Conservation (phyloP, 92 coral and sea anemone genomes). For the Palythoa heliodiscus region DNA sequence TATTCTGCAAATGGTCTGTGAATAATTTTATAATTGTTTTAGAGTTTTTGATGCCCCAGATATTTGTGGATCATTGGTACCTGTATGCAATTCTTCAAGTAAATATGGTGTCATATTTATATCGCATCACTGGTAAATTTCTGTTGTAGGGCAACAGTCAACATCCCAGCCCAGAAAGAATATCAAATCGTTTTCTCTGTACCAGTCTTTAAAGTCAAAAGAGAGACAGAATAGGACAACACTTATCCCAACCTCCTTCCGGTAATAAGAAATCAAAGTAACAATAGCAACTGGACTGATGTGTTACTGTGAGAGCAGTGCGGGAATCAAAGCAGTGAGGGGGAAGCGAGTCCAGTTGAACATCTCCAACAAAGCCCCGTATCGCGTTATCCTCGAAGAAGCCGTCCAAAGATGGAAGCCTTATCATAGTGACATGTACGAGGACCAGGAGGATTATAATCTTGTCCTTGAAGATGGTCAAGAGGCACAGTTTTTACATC, state of each 20-base stretch:
- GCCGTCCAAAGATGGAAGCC: slow-evolving; percentile 25
- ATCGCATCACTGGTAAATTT: slow-evolving; percentile 23
- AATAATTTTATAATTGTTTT: background rate
- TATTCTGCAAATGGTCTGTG: slow-evolving; percentile 4
- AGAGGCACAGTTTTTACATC: slow-evolving; percentile 53
- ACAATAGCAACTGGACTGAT: slow-evolving; percentile 10
- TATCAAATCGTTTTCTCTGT: background rate
- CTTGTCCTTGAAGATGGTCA: slow-evolving; percentile 49
- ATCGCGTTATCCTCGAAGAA: background rate
- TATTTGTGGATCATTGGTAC: slow-evolving; percentile 31
- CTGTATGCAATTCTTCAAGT: slow-evolving; percentile 31
- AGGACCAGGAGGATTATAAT: slow-evolving; percentile 42
- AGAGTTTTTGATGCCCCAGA: slow-evolving; percentile 16
- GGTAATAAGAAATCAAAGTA: slow-evolving; percentile 7
- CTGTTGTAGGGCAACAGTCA: slow-evolving; percentile 36
- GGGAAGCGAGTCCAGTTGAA: slow-evolving; percentile 29
- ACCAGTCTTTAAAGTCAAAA: background rate
- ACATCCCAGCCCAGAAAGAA: slow-evolving; percentile 24
- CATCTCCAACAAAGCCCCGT: slow-evolving; percentile 21
- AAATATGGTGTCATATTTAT: slow-evolving; percentile 29
- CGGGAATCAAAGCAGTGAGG: slow-evolving; percentile 10
- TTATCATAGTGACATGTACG: slow-evolving; percentile 42
- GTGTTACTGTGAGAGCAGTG: background rate
- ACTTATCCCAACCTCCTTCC: slow-evolving; percentile 1
- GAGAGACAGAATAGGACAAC: background rate